A percentile compares a stretch with the other conserved stretches of the same genome.
Evolutionary conservation across 2,888 invertebrate species (phyloP).

Genomic region (Drosophila eohydei): DNA sequence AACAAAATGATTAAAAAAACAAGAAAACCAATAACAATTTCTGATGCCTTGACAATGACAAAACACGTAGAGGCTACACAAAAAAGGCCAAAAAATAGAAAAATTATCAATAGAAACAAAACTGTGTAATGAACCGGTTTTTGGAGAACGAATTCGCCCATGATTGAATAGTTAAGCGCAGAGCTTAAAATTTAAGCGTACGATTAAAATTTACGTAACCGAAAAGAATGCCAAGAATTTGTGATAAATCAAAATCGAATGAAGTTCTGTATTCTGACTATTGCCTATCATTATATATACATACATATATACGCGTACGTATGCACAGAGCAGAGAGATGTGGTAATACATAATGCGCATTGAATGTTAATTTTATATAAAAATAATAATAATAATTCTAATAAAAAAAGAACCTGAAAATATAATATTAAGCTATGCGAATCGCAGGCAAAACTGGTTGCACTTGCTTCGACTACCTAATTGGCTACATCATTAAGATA

Average conservation of each 20-base stretch:
- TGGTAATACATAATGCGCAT: not conserved
- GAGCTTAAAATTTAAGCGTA: slow-evolving; percentile 32
- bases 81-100: slow-evolving; percentile 18
- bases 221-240: slow-evolving; percentile 34
- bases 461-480: slow-evolving; percentile 21
- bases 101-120: not conserved
- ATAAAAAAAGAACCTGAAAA: slow-evolving; percentile 40
- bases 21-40: slow-evolving; percentile 8
- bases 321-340: not conserved
- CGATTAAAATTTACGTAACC: slow-evolving; percentile 22
- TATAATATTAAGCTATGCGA: slow-evolving; percentile 28
- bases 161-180: slow-evolving; percentile 40
- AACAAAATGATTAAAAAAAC: slow-evolving; percentile 18
- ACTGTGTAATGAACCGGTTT: slow-evolving; percentile 44
- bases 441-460: slow-evolving; percentile 52
- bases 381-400: slow-evolving; percentile 4
- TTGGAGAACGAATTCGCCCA: slow-evolving; percentile 14
- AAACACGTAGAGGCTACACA: slow-evolving; percentile 22
- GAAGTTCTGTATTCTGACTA: slow-evolving; percentile 42
- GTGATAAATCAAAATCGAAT: slow-evolving; percentile 42
- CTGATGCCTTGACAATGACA: slow-evolving; percentile 38
- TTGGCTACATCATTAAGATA: not conserved
- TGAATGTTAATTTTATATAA: slow-evolving; percentile 27
- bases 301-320: not conserved
- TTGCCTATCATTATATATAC: not conserved